Base-by-base conservation (phyloP, 2,888 invertebrate species). In the Acrocera orbiculus region DNA sequence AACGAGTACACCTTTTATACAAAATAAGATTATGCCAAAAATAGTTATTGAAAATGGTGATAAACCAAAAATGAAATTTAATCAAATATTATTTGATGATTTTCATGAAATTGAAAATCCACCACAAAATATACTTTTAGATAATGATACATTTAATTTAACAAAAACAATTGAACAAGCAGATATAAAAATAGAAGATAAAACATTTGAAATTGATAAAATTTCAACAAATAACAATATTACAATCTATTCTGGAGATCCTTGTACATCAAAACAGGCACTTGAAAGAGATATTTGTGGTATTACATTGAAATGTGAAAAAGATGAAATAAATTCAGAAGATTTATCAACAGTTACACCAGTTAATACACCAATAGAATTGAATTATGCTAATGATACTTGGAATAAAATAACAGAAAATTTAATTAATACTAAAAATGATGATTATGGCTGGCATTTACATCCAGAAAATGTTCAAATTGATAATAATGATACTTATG, bases 311-410 rank as follows among this genome's bases (percentile, higher is more conserved):
- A 40, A 40, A 41, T 41, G 37, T 16, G 45, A 46, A 19, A 39
- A 34, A 8, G 46, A 46, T 7, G 45, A 45, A 27, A 24, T 31
- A 4, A 38, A 35, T 27, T 44, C 43, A 3, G 45, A 43, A 30
- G 46, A 46, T 32, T 30, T 45, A 29, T 43, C 43, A 15, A 46
- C 45, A 15, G 33, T 44, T 9, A 46, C 46, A 8, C 46, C 46
- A 13, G 41, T 46, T 8, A 46, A 46, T 36, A 46, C 46, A 15
- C 46, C 46, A 15, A 44, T 42, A 14, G 46, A 46, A 28, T 32
- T 45, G 22, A 45, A 43, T 24, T 46, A 44, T 33, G 36, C 43
- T 9, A 33, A 34, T 9, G 45, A 44, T 16, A 39, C 42, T 5
- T 46, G 46, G 46, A 38, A 44, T 40, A 39, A 37, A 34, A 40